Percentiles rank a stretch among this genome's conserved stretches.
Evolutionary conservation across 2,113 vertebrate species (phyloP).

Genomic region (Numida meleagris): DNA sequence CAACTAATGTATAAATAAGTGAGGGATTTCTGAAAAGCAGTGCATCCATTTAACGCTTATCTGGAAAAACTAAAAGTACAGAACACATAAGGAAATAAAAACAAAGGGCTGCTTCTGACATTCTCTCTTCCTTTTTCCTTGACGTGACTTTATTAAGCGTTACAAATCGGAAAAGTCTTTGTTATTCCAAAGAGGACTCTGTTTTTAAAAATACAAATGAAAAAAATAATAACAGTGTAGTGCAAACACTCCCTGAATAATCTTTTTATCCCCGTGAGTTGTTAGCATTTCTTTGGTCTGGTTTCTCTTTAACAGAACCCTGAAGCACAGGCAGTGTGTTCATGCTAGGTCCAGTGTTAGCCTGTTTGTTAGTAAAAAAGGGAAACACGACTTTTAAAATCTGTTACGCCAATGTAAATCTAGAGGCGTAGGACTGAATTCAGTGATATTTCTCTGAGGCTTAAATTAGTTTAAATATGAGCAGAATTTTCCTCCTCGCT

Average conservation of each 20-base stretch:
- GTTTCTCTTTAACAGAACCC: background rate
- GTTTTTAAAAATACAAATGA: background rate
- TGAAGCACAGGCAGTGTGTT: background rate
- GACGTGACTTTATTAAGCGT: background rate
- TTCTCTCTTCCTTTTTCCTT: background rate
- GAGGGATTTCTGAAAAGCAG: slow-evolving; percentile 21
- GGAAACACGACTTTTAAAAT: background rate
- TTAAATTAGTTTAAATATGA: background rate
- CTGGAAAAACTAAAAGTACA: background rate
- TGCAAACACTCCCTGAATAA: background rate
- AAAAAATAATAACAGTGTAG: background rate
- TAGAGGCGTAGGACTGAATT: background rate
- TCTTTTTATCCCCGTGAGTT: background rate
- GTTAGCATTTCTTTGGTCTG: background rate
- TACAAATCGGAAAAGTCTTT: background rate
- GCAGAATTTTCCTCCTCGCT: background rate
- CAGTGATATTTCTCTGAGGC: background rate
- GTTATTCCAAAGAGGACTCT: background rate
- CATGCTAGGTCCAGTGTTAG: background rate
- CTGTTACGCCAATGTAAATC: background rate
- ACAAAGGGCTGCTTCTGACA: background rate
- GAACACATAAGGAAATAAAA: background rate
- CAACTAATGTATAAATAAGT: background rate
- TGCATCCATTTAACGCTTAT: background rate
- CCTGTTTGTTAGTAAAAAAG: background rate